These are phyloP conservation scores for Proterorhinus semilunaris DNA, from an alignment of 2,113 vertebrate species.

Conservation along the genomic window DNA sequence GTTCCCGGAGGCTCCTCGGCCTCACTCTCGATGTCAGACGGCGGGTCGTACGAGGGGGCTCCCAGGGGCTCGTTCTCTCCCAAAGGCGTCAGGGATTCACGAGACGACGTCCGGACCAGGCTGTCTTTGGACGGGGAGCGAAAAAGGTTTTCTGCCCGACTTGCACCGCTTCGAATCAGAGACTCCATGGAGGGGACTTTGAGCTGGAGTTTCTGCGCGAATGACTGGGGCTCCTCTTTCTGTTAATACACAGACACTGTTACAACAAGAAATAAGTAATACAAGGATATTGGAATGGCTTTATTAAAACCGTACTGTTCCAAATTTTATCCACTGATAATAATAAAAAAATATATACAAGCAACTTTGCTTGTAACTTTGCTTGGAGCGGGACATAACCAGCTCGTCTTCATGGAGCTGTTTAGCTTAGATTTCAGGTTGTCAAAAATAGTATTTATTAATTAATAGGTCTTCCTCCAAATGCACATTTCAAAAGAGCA, in stretches of 20 bases:
- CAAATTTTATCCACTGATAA: no score
- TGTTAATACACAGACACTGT: slow-evolving; percentile 42
- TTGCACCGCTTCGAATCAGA: slow-evolving; percentile 84
- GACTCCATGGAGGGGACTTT: slow-evolving; percentile 91
- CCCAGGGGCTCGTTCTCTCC: slow-evolving; percentile 72
- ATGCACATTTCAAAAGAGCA: no score
- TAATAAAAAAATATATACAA: no score
- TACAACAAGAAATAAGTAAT: not conserved
- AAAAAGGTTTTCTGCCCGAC: slow-evolving; percentile 83
- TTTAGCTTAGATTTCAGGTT: no score
- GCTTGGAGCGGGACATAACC: no score
- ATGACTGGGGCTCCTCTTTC: slow-evolving; percentile 83
- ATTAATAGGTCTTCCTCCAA: no score
- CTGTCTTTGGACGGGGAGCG: slow-evolving; percentile 88
- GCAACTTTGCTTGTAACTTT: no score
- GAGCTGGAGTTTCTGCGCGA: slow-evolving; percentile 90
- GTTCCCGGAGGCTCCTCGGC: slow-evolving; percentile 81
- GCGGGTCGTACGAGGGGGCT: slow-evolving; percentile 78
- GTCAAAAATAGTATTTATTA: no score
- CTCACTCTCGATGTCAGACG: slow-evolving; percentile 93
- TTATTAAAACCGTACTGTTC: no score
- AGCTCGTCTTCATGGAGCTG: no score
- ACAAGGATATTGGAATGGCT: not conserved
- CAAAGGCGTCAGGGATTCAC: slow-evolving; percentile 85
- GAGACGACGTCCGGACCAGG: slow-evolving; percentile 84